A percentile compares a stretch with the other conserved stretches of the same genome.
phyloP scores from a whole-genome alignment of 1,140 invertebrate species.

The Venturia canescens region DNA sequence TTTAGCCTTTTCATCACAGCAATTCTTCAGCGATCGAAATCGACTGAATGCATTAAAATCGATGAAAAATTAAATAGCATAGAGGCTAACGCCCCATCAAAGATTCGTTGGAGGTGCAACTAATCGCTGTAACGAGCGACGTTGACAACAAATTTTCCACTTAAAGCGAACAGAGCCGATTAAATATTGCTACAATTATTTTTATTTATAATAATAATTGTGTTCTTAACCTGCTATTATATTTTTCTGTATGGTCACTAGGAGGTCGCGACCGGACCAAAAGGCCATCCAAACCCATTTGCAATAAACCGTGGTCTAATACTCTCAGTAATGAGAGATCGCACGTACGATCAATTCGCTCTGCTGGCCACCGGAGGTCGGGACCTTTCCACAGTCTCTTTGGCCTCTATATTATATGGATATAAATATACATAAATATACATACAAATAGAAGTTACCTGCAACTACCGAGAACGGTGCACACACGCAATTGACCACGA shows the following conservation, averaged over 20 bases:
- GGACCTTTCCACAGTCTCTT: neutral
- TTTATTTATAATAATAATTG: neutral
- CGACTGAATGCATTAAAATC: too few relatives aligned
- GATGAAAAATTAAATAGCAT: too few relatives aligned
- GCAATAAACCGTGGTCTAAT: conserved; percentile 31
- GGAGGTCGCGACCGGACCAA: neutral
- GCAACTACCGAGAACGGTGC: neutral
- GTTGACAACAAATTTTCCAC: neutral
- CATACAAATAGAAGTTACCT: neutral
- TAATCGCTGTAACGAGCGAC: too few relatives aligned
- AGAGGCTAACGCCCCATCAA: too few relatives aligned
- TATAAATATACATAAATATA: neutral
- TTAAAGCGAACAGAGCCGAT: neutral
- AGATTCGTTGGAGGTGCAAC: too few relatives aligned
- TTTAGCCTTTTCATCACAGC: too few relatives aligned
- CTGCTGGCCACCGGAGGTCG: conserved; percentile 7
- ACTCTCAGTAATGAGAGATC: conserved; percentile 19
- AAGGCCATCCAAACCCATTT: conserved; percentile 22
- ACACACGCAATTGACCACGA: conserved; percentile 17
- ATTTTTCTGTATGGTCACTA: neutral
- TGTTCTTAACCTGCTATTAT: neutral
- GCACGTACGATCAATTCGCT: conserved; percentile 18
- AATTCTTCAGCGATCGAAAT: too few relatives aligned
- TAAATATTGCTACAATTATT: neutral
- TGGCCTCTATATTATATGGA: neutral